Conservation (phyloP, 2,888 invertebrate genomes). For the Argyra leucocephala region DNA sequence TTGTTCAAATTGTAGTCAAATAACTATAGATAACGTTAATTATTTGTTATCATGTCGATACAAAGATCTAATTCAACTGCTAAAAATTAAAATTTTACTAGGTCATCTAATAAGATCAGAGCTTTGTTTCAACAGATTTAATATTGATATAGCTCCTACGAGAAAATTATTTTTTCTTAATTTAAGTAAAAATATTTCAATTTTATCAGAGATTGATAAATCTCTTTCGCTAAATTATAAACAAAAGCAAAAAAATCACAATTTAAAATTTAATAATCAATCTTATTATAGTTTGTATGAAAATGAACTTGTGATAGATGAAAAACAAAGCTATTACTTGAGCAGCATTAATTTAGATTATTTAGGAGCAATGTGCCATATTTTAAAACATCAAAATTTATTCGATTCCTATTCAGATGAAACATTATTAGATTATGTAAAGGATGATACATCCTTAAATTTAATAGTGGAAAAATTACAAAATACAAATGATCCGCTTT, state of each 20-base stretch:
- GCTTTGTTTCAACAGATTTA: slow-evolving; percentile 50
- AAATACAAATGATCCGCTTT: slow-evolving; percentile 13
- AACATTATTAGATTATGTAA: slow-evolving; percentile 8
- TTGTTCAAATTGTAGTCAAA: slow-evolving; percentile 65
- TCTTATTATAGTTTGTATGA: not conserved
- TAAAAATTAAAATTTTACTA: slow-evolving; percentile 52
- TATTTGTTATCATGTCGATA: slow-evolving; percentile 63
- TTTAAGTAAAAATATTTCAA: not conserved
- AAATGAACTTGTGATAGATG: not conserved
- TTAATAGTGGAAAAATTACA: slow-evolving; percentile 29
- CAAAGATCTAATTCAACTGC: slow-evolving; percentile 51
- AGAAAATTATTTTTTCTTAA: not conserved
- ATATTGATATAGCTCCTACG: slow-evolving; percentile 48
- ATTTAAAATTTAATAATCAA: not conserved
- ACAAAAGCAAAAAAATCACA: slow-evolving; percentile 16
- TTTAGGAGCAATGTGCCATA: slow-evolving; percentile 69
- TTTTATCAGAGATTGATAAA: not conserved
- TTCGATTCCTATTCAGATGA: not conserved
- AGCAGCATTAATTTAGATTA: slow-evolving; percentile 58
- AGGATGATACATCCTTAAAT: slow-evolving; percentile 28
- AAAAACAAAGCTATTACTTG: slow-evolving; percentile 48
- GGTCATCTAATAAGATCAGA: slow-evolving; percentile 51
- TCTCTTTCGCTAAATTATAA: not conserved
- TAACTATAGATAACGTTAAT: slow-evolving; percentile 61
- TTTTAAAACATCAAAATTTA: slow-evolving; percentile 38